Conservation (phyloP, 1,140 invertebrate species). For the Drosophila micromelanica region DNA sequence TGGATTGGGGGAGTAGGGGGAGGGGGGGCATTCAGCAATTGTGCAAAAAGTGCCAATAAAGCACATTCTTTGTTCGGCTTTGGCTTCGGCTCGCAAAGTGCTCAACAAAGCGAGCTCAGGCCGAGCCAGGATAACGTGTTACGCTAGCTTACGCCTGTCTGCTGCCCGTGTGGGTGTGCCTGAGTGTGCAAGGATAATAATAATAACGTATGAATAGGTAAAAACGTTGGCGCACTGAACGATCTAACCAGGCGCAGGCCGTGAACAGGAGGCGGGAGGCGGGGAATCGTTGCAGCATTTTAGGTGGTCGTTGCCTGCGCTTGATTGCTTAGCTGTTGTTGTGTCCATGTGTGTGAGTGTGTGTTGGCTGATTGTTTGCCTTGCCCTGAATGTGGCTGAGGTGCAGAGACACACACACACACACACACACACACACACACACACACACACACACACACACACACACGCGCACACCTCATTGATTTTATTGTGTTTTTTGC, state of each 20-base stretch:
- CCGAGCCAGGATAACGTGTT: constrained; percentile 65
- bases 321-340: constrained; percentile 77
- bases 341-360: constrained; percentile 29
- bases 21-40: constrained; percentile 54
- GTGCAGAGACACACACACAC: constrained; percentile 46
- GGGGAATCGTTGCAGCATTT: constrained; percentile 60
- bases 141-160: constrained; percentile 59
- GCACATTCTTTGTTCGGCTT: constrained; percentile 81
- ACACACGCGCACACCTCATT: constrained; percentile 71
- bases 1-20: not conserved
- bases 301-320: constrained; percentile 71
- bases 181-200: constrained; percentile 78
- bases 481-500: constrained; percentile 82
- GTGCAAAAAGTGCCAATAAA: constrained; percentile 82
- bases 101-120: constrained; percentile 72
- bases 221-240: constrained; percentile 52
- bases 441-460: constrained; percentile 9
- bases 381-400: constrained; percentile 46
- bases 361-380: constrained; percentile 72
- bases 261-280: not conserved
- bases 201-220: constrained; percentile 83
- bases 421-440: constrained; percentile 54
- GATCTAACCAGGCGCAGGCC: constrained; percentile 8
- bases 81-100: constrained; percentile 64
- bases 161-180: constrained; percentile 47